These are phyloP conservation scores for Solenopsis invicta DNA, from an alignment of 1,140 invertebrate species.

Conservation along the genomic window DNA sequence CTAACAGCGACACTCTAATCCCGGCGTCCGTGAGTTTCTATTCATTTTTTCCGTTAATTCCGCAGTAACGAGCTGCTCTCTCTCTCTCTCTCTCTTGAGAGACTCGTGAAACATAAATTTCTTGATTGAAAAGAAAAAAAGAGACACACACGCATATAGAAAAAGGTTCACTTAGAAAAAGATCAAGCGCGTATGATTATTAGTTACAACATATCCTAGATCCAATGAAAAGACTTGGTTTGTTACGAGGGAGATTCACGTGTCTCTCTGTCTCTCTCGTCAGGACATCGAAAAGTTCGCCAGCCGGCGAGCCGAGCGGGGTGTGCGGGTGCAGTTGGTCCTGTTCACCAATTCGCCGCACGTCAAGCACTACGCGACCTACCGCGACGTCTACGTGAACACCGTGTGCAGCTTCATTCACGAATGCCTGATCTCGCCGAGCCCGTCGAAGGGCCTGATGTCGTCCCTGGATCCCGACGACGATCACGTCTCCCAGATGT, in stretches of 20 bases:
- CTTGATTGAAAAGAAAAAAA: not conserved
- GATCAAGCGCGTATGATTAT: not conserved
- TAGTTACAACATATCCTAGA: not conserved
- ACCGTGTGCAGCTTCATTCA: conserved; percentile 89
- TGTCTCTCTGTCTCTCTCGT: not conserved
- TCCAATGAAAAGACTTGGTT: not conserved
- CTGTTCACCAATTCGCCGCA: conserved; percentile 91
- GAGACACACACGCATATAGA: no score
- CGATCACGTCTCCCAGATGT: conserved; percentile 41
- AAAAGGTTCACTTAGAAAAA: not conserved
- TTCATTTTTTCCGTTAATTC: not conserved
- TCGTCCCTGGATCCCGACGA: conserved; percentile 45
- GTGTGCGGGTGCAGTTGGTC: conserved; percentile 88
- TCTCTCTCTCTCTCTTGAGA: no score
- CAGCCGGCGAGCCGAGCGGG: conserved; percentile 87
- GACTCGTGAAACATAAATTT: not conserved
- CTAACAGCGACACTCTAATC: conserved; percentile 90
- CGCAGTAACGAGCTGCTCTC: not conserved
- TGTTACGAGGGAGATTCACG: not conserved
- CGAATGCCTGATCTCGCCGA: conserved; percentile 85
- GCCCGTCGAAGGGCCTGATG: conserved; percentile 18
- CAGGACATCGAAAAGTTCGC: conserved; percentile 90
- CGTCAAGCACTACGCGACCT: conserved; percentile 90
- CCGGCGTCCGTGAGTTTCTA: conserved; percentile 85
- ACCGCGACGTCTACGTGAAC: conserved; percentile 89